Evolutionary conservation across 2,797 vertebrate genomes (phyloP).

Genomic region (Pseudomugil gertrudae): DNA sequence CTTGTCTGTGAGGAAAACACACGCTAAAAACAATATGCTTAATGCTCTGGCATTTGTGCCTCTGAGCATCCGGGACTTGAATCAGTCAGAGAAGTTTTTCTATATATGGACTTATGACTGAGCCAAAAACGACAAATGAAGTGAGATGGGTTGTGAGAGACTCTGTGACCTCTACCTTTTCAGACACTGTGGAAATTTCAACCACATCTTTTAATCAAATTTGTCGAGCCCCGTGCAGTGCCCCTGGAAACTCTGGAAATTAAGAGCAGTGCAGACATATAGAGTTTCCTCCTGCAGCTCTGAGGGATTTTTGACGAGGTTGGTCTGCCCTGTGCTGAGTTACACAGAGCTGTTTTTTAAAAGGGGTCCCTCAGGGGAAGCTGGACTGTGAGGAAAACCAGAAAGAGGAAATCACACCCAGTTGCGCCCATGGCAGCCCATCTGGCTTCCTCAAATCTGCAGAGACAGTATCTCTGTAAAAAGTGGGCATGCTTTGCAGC

Average conservation of each 20-base stretch:
- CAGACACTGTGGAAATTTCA: constrained; percentile 49
- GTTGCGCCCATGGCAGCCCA: constrained; percentile 60
- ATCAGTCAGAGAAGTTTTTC: constrained; percentile 25
- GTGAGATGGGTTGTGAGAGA: constrained; percentile 6
- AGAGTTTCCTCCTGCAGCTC: constrained; percentile 54
- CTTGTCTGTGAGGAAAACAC: constrained; percentile 39
- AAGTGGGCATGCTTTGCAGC: constrained; percentile 43
- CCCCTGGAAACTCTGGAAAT: constrained; percentile 65
- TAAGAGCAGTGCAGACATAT: constrained; percentile 46
- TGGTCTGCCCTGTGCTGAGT: constrained; percentile 29
- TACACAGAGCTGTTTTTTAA: constrained; percentile 67
- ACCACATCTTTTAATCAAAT: constrained; percentile 49
- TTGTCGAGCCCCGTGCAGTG: constrained; percentile 19
- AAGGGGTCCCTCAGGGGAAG: constrained; percentile 80
- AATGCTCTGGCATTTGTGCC: neutral
- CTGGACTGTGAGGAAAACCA: constrained; percentile 81
- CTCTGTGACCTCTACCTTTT: constrained; percentile 36
- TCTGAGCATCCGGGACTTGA: constrained; percentile 9
- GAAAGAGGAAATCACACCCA: constrained; percentile 82
- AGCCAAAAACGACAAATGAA: constrained; percentile 40
- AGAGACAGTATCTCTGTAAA: constrained; percentile 63
- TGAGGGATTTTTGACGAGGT: constrained; percentile 40
- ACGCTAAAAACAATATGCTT: constrained; percentile 23
- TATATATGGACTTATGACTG: constrained; percentile 31
- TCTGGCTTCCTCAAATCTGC: constrained; percentile 65